Conservation (phyloP, 2,113 vertebrate genomes). For the Myxocyprinus asiaticus region DNA sequence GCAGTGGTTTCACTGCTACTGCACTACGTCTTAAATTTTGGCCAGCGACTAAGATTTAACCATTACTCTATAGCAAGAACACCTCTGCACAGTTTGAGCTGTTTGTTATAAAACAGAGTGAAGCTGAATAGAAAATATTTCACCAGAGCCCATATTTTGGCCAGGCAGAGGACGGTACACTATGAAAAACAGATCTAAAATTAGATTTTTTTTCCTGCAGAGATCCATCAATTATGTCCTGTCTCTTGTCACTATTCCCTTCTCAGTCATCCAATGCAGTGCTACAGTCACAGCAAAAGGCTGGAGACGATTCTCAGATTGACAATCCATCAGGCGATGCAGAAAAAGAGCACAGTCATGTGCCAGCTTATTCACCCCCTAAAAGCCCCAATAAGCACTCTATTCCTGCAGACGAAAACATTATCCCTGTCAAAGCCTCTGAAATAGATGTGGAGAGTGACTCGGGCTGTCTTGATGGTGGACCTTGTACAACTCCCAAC, state of each 20-base stretch:
- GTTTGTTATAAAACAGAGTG: background rate
- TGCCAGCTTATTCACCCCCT: constrained; percentile 10
- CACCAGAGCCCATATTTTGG: no score
- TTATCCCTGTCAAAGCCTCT: constrained; percentile 46
- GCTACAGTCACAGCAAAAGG: constrained; percentile 61
- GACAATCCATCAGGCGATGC: constrained; percentile 8
- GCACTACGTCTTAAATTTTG: background rate
- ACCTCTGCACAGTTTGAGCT: background rate
- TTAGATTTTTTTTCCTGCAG: background rate
- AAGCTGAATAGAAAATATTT: no score
- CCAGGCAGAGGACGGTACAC: background rate
- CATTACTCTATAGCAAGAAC: background rate
- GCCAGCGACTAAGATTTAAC: background rate
- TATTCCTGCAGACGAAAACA: constrained; percentile 20
- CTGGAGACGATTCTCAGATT: constrained; percentile 28
- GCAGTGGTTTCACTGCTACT: constrained; percentile 11
- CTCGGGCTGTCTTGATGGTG: constrained; percentile 71
- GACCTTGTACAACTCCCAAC: constrained; percentile 65
- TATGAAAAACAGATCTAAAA: background rate
- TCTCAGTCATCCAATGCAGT: constrained; percentile 63
- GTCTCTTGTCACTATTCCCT: background rate
- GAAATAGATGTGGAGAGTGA: constrained; percentile 74
- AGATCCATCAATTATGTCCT: constrained; percentile 11
- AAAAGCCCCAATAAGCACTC: constrained; percentile 11
- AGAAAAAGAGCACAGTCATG: constrained; percentile 33